phyloP scores from a whole-genome alignment of 2,888 invertebrate genomes.

The Sicus ferrugineus region DNA sequence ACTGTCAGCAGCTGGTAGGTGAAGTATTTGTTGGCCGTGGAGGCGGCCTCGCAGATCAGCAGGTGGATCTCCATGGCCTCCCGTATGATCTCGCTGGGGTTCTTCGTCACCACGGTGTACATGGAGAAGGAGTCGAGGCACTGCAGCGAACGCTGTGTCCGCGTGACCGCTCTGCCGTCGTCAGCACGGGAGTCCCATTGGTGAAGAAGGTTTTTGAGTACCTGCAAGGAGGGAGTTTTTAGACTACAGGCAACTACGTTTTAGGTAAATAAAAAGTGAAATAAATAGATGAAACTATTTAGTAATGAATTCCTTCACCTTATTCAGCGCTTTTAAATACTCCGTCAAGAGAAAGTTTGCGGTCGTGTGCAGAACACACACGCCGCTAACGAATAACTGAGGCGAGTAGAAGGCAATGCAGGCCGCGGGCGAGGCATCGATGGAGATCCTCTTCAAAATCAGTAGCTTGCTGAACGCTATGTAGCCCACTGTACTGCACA shows the following conservation, averaged over 20 bases:
- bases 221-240: no score
- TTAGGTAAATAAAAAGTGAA: not conserved
- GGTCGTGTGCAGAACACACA: conserved; percentile 47
- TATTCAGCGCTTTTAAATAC: conserved; percentile 51
- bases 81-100: conserved; percentile 60
- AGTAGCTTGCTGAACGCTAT: conserved; percentile 42
- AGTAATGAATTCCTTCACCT: no score
- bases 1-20: conserved; percentile 63
- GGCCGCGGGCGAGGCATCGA: conserved; percentile 40
- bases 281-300: not conserved
- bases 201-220: conserved; percentile 57
- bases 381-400: conserved; percentile 50
- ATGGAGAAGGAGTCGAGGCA: conserved; percentile 61
- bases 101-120: conserved; percentile 61
- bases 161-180: conserved; percentile 40
- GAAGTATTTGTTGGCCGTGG: conserved; percentile 63
- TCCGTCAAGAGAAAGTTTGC: conserved; percentile 48
- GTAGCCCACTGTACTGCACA: conserved; percentile 41
- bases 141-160: conserved; percentile 57
- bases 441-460: conserved; percentile 39
- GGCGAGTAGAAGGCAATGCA: conserved; percentile 52
- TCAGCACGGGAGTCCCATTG: conserved; percentile 56
- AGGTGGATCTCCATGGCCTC: conserved; percentile 64
- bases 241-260: no score
- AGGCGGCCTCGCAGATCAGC: conserved; percentile 62